Percentiles rank a stretch among this genome's conserved stretches.
phyloP scores from a whole-genome alignment of 2,888 invertebrate genomes.

The Antheraea yamamai region DNA sequence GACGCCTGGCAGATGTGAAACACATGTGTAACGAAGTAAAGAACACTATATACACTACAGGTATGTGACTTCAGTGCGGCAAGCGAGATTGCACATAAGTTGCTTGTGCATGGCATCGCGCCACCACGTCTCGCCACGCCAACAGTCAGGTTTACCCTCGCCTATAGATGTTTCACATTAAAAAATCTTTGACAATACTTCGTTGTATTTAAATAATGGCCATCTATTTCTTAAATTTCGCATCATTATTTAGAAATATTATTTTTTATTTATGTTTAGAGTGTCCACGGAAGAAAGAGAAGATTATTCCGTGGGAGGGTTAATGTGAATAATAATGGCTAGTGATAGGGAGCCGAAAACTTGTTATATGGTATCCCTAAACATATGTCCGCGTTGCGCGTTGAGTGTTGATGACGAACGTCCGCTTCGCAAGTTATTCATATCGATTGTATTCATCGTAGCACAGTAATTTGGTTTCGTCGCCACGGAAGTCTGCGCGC shows the following conservation, averaged over 20 bases:
- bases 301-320: neutral
- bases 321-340: neutral
- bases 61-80: no score
- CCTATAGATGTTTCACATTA: no score
- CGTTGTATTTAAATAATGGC: neutral
- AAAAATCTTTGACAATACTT: neutral
- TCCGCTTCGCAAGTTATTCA: conserved; percentile 41
- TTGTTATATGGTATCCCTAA: conserved; percentile 39
- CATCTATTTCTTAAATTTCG: neutral
- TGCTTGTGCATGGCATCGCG: no score
- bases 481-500: conserved; percentile 72
- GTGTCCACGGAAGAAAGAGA: no score
- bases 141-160: no score
- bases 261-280: no score
- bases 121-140: no score
- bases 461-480: conserved; percentile 64
- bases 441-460: conserved; percentile 63
- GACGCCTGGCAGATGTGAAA: no score
- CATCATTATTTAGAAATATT: neutral
- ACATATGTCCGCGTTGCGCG: conserved; percentile 52
- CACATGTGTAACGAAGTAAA: no score
- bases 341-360: neutral
- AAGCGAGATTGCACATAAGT: no score
- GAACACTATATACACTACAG: no score
- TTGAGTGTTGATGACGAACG: conserved; percentile 44